phyloP scores from a whole-genome alignment of 1,140 invertebrate genomes.

The Brachionus manjavacas region DNA sequence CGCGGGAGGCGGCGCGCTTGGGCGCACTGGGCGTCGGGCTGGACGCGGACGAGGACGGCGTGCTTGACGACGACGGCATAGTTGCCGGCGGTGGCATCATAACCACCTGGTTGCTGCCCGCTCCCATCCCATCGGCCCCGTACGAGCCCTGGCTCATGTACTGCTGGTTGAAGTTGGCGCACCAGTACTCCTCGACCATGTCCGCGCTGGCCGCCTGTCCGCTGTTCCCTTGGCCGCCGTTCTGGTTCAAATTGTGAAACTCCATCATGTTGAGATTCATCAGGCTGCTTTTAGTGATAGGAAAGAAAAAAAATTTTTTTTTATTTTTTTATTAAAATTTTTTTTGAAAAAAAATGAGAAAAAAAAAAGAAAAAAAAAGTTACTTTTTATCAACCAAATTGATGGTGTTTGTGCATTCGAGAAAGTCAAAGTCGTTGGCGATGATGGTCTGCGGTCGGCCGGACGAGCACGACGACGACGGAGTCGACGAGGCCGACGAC shows the following conservation, averaged over 20 bases:
- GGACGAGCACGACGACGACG: background rate
- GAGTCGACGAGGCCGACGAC: background rate
- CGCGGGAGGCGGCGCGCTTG: background rate
- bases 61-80: background rate
- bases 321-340: background rate
- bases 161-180: background rate
- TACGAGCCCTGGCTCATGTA: background rate
- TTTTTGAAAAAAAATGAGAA: background rate
- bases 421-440: constrained; percentile 25
- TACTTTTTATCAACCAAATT: constrained; percentile 34
- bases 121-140: background rate
- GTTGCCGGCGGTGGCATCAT: constrained; percentile 36
- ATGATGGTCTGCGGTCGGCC: background rate
- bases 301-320: background rate
- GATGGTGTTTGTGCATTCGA: constrained; percentile 18
- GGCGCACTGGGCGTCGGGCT: background rate
- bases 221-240: too few species aligned
- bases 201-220: background rate
- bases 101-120: background rate
- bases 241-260: background rate
- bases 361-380: background rate
- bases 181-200: background rate
- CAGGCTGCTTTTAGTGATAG: background rate
- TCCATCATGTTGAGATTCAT: constrained; percentile 28
- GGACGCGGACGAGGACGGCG: constrained; percentile 14